Base-by-base conservation (phyloP, 2,113 vertebrate genomes). In the Ardeotis arabs region DNA sequence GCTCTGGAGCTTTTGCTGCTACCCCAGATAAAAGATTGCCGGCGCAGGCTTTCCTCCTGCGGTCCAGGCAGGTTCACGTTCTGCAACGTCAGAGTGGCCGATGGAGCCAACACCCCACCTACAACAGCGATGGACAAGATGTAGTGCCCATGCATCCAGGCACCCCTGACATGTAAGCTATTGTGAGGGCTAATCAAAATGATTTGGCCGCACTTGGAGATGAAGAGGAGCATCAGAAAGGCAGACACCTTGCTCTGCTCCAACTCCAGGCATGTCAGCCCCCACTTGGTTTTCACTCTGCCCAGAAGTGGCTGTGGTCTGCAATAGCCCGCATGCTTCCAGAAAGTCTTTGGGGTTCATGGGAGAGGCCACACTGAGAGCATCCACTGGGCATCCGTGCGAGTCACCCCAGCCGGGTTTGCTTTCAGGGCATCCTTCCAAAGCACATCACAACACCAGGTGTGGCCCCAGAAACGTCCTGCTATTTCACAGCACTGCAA, bases 391-490 rank as follows among this genome's bases (percentile, higher is more conserved):
- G 50, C 84, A 41, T 49, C 66, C 11, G 1, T 2, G 5, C 5
- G n/a, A 37, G 47, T 21, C 31, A 41, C 41, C 47, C 14, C 16
- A 13, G 69, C 39, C 22, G 31, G n/a, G 20, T n/a, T 14, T 83
- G 62, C 45, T 79, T 11, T 13, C 72, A 44, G 78, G 39, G 14
- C 37, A 17, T 15, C 77, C 24, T 87, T 37, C 62, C 62, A 35
- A 27, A 41, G n/a, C 0, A 0, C 9, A 8, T 23, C 4, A 2
- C 1, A 1, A 20, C 35, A 76, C 33, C 62, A 47, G 58, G 47
- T 44, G 67, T 4, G 2, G 35, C 58, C 44, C 60, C 31, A 22
- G 35, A 28, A 37, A 23, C 27, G 73, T 35, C 2, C 0, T 7
- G 67, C 50, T 21, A 5, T 58, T 55, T 47, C 82, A 58, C 16